These are phyloP conservation scores for Champsocephalus gunnari DNA, from an alignment of 2,797 vertebrate species.

Conservation along the genomic window DNA sequence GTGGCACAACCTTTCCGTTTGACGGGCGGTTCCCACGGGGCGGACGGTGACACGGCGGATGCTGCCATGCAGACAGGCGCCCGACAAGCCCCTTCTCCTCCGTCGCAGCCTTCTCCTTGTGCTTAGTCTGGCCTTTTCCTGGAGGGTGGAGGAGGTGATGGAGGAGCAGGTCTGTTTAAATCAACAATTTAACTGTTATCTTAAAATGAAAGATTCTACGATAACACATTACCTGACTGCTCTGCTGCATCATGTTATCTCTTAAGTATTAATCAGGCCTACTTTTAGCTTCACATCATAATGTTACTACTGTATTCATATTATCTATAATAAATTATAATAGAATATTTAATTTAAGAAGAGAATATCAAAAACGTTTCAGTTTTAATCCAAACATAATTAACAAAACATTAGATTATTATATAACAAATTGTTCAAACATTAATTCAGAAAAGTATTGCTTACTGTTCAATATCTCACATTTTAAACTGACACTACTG, in stretches of 20 bases:
- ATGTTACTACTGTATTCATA: neutral
- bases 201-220: neutral
- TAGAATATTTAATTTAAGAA: neutral
- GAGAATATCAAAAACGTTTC: neutral
- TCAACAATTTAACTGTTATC: neutral
- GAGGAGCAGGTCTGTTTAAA: neutral
- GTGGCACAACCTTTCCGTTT: slow-evolving; percentile 83
- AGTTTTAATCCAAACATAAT: neutral
- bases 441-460: neutral
- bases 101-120: slow-evolving; percentile 20
- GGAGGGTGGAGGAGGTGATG: slow-evolving; percentile 22
- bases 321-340: no score
- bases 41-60: slow-evolving; percentile 56
- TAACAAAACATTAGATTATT: neutral
- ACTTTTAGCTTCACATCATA: neutral
- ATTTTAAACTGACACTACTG: neutral
- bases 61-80: slow-evolving; percentile 62
- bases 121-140: slow-evolving; percentile 56
- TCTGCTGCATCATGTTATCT: neutral
- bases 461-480: neutral
- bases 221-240: neutral
- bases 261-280: neutral
- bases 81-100: slow-evolving; percentile 29
- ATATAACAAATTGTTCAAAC: neutral
- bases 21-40: slow-evolving; percentile 72